These are phyloP conservation scores for Volucella bombylans DNA, from an alignment of 2,888 invertebrate genomes.

Conservation along the genomic window DNA sequence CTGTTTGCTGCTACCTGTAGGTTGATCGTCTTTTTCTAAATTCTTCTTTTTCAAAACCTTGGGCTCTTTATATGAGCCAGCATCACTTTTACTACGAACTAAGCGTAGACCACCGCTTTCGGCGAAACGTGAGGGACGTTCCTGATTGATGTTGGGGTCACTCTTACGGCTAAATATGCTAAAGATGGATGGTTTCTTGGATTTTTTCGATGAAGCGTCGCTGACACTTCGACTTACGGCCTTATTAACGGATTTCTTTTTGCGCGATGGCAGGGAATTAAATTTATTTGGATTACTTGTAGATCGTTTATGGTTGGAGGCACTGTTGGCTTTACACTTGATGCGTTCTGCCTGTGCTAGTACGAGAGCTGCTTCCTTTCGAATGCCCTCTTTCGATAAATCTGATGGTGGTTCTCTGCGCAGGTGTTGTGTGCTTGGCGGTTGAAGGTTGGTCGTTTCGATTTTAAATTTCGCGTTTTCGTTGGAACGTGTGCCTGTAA, in stretches of 20 bases:
- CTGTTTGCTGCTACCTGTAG: conserved; percentile 77
- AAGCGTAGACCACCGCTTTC: conserved; percentile 84
- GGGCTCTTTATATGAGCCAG: conserved; percentile 82
- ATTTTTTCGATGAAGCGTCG: conserved; percentile 83
- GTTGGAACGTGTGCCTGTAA: conserved; percentile 80
- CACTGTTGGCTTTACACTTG: conserved; percentile 85
- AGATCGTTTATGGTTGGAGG: conserved; percentile 77
- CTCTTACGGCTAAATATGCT: conserved; percentile 86
- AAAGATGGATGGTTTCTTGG: conserved; percentile 86
- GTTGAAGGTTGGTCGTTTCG: conserved; percentile 80
- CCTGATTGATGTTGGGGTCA: conserved; percentile 83
- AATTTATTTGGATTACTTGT: conserved; percentile 83
- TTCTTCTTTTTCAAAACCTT: conserved; percentile 77
- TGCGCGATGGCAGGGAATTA: conserved; percentile 87
- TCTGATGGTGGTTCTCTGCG: conserved; percentile 87
- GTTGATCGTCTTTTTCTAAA: conserved; percentile 84
- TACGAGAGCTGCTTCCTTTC: conserved; percentile 89
- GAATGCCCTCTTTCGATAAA: conserved; percentile 88
- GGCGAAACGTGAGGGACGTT: conserved; percentile 82
- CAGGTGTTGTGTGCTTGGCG: conserved; percentile 78
- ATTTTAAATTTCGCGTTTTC: conserved; percentile 79
- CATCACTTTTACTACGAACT: conserved; percentile 86
- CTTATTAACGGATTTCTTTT: conserved; percentile 82
- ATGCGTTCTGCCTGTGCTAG: conserved; percentile 89
- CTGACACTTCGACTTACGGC: conserved; percentile 85